Evolutionary conservation across 2,797 vertebrate genomes (phyloP).

Genomic region (Columba guinea): DNA sequence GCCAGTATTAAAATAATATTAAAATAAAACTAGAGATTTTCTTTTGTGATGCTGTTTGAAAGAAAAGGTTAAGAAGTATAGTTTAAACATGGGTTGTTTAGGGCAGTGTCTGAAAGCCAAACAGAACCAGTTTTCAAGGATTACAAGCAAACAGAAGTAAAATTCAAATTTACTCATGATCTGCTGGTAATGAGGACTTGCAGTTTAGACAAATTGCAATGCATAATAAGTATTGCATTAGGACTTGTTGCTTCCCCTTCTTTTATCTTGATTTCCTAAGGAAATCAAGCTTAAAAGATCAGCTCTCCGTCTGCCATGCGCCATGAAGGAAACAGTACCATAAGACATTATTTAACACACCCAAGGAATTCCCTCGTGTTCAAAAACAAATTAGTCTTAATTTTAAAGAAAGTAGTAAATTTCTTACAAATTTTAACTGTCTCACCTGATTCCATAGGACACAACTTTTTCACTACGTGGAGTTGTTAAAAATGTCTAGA

Average conservation of each 20-base stretch:
- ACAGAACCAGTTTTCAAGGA: not conserved
- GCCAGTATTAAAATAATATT: not conserved
- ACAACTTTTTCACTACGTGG: not conserved
- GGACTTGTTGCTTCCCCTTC: not conserved
- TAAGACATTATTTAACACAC: not conserved
- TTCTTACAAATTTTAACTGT: not conserved
- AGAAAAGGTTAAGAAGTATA: not conserved
- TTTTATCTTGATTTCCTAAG: slow-evolving; percentile 4
- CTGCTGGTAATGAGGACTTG: not conserved
- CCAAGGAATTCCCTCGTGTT: not conserved
- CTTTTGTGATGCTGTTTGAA: not conserved
- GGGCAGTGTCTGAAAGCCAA: not conserved
- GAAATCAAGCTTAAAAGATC: not conserved
- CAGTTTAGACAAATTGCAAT: not conserved
- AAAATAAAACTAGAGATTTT: not conserved
- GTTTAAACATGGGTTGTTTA: not conserved
- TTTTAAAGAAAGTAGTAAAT: not conserved
- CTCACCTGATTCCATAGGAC: not conserved
- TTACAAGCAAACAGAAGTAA: not conserved
- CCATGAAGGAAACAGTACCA: not conserved
- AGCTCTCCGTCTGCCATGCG: not conserved
- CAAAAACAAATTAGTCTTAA: not conserved
- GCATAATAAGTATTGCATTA: not conserved
- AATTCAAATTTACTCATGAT: not conserved
- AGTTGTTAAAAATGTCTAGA: not conserved